Base-by-base conservation (phyloP, 1,140 invertebrate genomes). In the fruit fly (Drosophila melanogaster) region DNA sequence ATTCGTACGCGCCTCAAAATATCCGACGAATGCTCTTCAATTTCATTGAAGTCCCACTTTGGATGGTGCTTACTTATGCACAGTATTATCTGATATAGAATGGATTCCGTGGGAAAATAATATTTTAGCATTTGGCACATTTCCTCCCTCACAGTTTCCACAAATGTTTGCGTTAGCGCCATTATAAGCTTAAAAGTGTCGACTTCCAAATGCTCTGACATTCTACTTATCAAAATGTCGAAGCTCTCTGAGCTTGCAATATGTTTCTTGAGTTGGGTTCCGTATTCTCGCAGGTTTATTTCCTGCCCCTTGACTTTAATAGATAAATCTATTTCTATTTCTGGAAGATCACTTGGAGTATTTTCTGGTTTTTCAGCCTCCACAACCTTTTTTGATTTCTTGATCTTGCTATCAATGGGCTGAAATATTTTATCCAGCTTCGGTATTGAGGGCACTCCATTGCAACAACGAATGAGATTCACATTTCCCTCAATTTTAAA, bases 1-100 rank as follows among this genome's bases (percentile, higher is more conserved):
- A 41, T 58, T 15, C 59, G 26, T 19, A 62, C 38, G 1, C 26
- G 38, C 38, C 59, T 43, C n/a, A 62, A 58, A 43, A 62, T 62
- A 10, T 58, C 53, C 6, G 59, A 43, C 2, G 59, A 24, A 1
- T 62, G 37, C 17, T 58, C 26, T 11, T 59, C 19, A n/a, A 58
- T 19, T 10, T 58, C 26, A 14, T 59, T 33, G 1, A 10, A 17
- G 8, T 59, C 4, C 11, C 56, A 43, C n/a, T 43, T 38, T 12
- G 54, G 30, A 33, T 58, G 14, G 0, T 11, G 51, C 41, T 14
- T 62, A 3, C 12, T 33, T 11, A 62, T 62, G n/a, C 15, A 41
- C n/a, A 33, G 24, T 33, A 62, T 41, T 1, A 62, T 59, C 37
- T 43, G 37, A 59, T 62, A 59, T 2, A 62, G 15, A 41, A 62